Percentiles rank a stretch among this genome's conserved stretches.
Evolutionary conservation across 1,140 invertebrate genomes (phyloP).

Genomic region (Fopius arisanus): DNA sequence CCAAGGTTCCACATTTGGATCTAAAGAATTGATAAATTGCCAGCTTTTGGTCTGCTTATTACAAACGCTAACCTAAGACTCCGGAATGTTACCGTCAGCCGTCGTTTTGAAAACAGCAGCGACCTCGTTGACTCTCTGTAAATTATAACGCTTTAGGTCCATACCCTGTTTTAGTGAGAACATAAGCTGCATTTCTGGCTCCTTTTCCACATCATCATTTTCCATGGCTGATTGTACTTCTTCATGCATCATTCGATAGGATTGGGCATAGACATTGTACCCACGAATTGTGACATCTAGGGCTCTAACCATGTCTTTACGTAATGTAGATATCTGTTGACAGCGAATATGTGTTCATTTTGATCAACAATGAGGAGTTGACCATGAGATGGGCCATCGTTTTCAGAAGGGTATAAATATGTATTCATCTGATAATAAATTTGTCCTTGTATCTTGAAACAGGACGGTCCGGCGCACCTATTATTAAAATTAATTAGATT

Average conservation of each 20-base stretch:
- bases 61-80: background rate
- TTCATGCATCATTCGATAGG: conserved; percentile 13
- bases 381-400: conserved; percentile 14
- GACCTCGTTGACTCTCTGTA: background rate
- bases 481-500: no score
- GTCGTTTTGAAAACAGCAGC: no score
- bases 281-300: conserved; percentile 6
- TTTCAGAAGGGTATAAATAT: background rate
- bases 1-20: conserved; percentile 6
- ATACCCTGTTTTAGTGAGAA: background rate
- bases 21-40: background rate
- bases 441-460: no score
- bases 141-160: background rate
- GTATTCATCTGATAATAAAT: no score
- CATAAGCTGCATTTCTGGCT: no score
- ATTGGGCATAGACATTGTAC: background rate
- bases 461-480: no score
- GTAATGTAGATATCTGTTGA: background rate
- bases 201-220: background rate
- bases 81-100: background rate
- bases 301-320: background rate
- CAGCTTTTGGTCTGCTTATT: conserved; percentile 1
- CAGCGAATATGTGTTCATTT: background rate
- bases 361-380: conserved; percentile 23
- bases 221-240: background rate